Evolutionary conservation across 2,113 vertebrate genomes (phyloP), one percentile per base, ranked within the genome.

Genomic region (Brachyhypopomus occidentalis): DNA sequence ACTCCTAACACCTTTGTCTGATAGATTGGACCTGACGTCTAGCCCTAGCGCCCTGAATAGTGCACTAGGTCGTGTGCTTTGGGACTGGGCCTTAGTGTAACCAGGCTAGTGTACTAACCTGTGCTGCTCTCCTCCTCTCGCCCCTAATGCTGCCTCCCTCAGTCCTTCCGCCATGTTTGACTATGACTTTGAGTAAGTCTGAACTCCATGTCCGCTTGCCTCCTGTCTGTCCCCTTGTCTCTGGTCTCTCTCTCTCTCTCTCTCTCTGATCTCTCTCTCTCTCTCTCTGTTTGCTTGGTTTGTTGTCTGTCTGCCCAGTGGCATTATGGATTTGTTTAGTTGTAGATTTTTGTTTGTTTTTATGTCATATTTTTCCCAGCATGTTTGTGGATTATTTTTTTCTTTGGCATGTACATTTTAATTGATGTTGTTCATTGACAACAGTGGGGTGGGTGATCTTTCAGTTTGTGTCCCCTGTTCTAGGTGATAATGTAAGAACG

Each of bases 111-210:
- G 84, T 94, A 97, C 96, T 99, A 98, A 99, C 96, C 91, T 95
- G 93, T 96, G 87, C 93, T 96, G 94, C 96, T 98, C 94, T 97
- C 94, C 98, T 95, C 95, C 95, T 96, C 93, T 94, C 94, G 92
- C 93, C 93, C 93, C 93, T 92, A 95, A 95, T 91, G 95, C 95
- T 96, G 94, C 92, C 92, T 92, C 80, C 93, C 91, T 93, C 95
- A 99, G 98, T 94, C 98, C 98, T 94, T 98, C 97, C 95, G 97
- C 96, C 97, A 98, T 99, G 96, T 98, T 98, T 98, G 97, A 98
- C 98, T 99, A 99, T 99, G 98, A 99, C 97, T 99, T 98, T 95
- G 98, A 99, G 98, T 99, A 99, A 99, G 98, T 99, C 94, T 92
- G 92, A 93, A 94, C 95, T 93, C 94, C 93, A 92, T 92, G 94